Evolutionary conservation across 2,888 invertebrate species (phyloP), one percentile per base, ranked within the genome.

Genomic region (Tetragonisca angustula): DNA sequence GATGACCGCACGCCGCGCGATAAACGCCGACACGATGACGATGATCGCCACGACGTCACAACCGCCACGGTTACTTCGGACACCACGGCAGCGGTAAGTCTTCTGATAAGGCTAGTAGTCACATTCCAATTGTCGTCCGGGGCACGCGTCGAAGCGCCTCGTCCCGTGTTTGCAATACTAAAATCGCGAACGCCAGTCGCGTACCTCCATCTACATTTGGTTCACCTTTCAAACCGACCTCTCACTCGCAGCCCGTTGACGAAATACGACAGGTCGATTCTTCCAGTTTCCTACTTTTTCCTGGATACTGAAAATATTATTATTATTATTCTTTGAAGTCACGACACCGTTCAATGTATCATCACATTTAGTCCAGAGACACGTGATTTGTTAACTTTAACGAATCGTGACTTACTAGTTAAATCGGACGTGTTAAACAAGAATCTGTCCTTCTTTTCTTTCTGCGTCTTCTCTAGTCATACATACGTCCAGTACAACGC

Each of bases 71-170:
- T 75, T 85, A 77, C 84, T 50, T 73, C 67, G 82, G 78, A 32
- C 85, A 80, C 73, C 76, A 87, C 85, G 84, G 72, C 83, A 89
- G 89, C 89, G 89, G 89, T 89, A 85, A 89, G 89, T 89, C 0
- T 83, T 85, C 83, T 85, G 86, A 90, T 89, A 90, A 90, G 83
- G 76, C 82, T 85, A 87, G 84, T 85, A 87, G 84, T 89, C 87
- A 77, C 90, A 86, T 86, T 87, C 85, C 88, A 49, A 86, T 88
- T 75, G 81, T 73, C 81, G 84, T 43, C n/a, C 59, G 79, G 1
- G 43, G 76, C 81, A 67, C 67, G 75, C 88, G 73, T 84, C 54
- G 27, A 79, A 69, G 27, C 86, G 59, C 73, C 36, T n/a, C 59
- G 49, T 32, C 64, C 54, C 86, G 86, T 84, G 84, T 71, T 77